A percentile compares a stretch with the other conserved stretches of the same genome.
Evolutionary conservation across 92 coral and sea anemone species (phyloP).

Genomic region (Chrysogorgia sp.): DNA sequence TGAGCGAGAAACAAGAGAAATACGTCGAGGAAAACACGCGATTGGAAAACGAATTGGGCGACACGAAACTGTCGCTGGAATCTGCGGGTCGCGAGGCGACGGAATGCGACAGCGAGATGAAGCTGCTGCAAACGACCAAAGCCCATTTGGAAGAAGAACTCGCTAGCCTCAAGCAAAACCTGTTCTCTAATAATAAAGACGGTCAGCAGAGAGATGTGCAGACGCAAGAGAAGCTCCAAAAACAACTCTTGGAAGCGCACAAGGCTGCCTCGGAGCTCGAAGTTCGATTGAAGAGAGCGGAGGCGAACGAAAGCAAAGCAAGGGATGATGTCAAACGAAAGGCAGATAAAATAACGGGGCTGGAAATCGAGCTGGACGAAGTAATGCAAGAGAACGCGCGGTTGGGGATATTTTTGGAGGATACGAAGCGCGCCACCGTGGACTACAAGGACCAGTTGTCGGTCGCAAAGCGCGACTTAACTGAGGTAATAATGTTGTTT

Average conservation of each 20-base stretch:
- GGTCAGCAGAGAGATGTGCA: conserved; percentile 69
- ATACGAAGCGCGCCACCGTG: conserved; percentile 66
- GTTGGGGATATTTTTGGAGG: conserved; percentile 54
- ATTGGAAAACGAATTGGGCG: conserved; percentile 61
- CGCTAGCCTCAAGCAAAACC: conserved; percentile 71
- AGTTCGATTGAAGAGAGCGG: conserved; percentile 66
- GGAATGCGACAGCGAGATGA: conserved; percentile 71
- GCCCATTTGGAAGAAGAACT: conserved; percentile 72
- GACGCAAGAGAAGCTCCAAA: conserved; percentile 68
- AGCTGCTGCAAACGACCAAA: conserved; percentile 72
- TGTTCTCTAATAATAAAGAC: conserved; percentile 56
- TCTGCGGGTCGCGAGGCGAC: conserved; percentile 64
- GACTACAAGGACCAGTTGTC: conserved; percentile 66
- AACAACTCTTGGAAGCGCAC: conserved; percentile 66
- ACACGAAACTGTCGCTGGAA: conserved; percentile 70
- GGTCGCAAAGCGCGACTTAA: conserved; percentile 55
- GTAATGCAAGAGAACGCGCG: conserved; percentile 52
- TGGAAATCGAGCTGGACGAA: conserved; percentile 67
- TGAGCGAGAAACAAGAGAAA: conserved; percentile 20
- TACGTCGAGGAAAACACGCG: conserved; percentile 17
- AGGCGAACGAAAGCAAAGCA: conserved; percentile 53
- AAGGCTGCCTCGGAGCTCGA: conserved; percentile 72
- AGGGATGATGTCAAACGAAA: conserved; percentile 60
- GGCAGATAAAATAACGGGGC: conserved; percentile 59
- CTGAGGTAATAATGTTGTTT: too few species aligned